A percentile compares a stretch with the other conserved stretches of the same genome.
These are phyloP conservation scores for Machaerirhynchus nigripectus DNA, from an alignment of 2,113 vertebrate genomes.

Conservation along the genomic window DNA sequence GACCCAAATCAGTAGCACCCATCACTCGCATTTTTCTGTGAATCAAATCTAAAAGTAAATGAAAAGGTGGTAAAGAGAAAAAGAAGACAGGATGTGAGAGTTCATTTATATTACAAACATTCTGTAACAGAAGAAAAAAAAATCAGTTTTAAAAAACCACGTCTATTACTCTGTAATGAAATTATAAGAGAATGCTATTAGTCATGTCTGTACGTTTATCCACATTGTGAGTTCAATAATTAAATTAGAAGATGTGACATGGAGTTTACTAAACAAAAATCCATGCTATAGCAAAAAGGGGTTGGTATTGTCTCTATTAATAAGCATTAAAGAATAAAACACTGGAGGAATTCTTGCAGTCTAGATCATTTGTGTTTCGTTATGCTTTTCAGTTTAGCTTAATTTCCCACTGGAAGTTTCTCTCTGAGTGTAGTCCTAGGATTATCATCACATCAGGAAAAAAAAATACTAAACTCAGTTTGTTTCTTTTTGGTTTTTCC, in stretches of 20 bases:
- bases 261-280: conserved; percentile 53
- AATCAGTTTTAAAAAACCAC: background rate
- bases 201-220: conserved; percentile 37
- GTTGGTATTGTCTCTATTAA: conserved; percentile 62
- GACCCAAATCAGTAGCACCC: conserved; percentile 8
- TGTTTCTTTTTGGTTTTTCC: background rate
- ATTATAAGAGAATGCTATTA: conserved; percentile 20
- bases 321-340: conserved; percentile 48
- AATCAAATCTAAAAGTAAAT: conserved; percentile 12
- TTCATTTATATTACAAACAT: conserved; percentile 36
- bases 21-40: background rate
- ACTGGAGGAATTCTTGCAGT: conserved; percentile 33
- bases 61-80: background rate
- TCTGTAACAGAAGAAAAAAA: background rate
- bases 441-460: background rate
- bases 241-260: conserved; percentile 39
- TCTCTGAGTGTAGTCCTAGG: conserved; percentile 1
- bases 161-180: conserved; percentile 23
- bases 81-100: background rate
- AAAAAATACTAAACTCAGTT: background rate
- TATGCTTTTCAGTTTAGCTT: conserved; percentile 61
- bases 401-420: conserved; percentile 61
- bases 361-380: conserved; percentile 30
- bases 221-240: conserved; percentile 41
- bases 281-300: background rate